Conservation (phyloP, 2,113 vertebrate genomes). For the Malurus melanocephalus region DNA sequence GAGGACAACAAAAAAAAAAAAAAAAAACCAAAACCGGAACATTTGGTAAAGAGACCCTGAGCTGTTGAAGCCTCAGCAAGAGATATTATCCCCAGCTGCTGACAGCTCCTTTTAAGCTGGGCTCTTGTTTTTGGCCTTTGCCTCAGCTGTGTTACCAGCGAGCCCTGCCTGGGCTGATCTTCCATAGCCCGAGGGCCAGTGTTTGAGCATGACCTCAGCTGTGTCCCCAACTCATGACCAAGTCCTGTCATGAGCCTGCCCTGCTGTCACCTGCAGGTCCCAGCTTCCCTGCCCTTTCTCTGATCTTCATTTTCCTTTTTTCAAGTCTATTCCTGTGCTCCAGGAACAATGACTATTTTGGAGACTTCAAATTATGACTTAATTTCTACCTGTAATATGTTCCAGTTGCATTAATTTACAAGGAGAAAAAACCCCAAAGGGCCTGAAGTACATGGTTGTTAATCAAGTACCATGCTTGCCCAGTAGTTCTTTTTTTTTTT, state of each 20-base stretch:
- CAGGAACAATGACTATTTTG: background rate
- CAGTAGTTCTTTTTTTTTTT: background rate
- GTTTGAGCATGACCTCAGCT: background rate
- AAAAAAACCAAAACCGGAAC: rapidly evolving
- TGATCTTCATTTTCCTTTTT: background rate
- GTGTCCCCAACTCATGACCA: background rate
- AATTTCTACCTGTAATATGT: background rate
- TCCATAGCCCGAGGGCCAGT: too few species aligned
- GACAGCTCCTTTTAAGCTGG: background rate
- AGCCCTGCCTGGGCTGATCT: background rate
- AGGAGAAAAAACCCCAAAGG: background rate
- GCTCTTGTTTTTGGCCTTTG: background rate
- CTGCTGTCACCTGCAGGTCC: background rate
- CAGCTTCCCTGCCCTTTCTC: background rate
- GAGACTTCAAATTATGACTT: background rate
- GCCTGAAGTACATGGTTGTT: background rate
- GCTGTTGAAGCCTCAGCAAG: background rate
- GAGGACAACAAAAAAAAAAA: background rate
- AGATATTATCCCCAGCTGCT: background rate
- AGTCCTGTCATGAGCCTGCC: background rate
- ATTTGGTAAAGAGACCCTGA: background rate
- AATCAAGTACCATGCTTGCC: background rate
- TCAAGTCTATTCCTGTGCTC: background rate
- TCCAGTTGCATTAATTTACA: background rate
- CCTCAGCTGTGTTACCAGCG: background rate